Evolutionary conservation across 2,888 invertebrate species (phyloP).

Genomic region (Drosophila mercatorum): DNA sequence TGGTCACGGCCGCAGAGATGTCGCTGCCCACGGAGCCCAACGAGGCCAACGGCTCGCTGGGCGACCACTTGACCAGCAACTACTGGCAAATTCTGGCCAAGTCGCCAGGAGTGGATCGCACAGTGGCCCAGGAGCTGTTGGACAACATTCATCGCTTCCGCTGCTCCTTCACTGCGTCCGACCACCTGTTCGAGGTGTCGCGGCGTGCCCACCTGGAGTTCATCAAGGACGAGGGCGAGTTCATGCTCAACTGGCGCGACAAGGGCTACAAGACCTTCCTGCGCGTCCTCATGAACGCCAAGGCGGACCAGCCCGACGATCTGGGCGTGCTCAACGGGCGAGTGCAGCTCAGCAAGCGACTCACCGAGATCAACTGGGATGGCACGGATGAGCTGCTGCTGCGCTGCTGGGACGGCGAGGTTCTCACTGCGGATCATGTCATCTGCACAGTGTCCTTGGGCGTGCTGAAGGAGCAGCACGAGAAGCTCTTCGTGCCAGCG

Average conservation of each 20-base stretch:
- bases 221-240: conserved; percentile 89
- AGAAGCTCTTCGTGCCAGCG: conserved; percentile 85
- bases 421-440: conserved; percentile 86
- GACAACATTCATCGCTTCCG: conserved; percentile 86
- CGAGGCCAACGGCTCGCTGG: conserved; percentile 78
- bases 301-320: conserved; percentile 41
- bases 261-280: conserved; percentile 89
- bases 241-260: conserved; percentile 90
- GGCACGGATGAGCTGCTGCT: conserved; percentile 44
- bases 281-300: conserved; percentile 86
- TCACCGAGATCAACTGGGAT: conserved; percentile 71
- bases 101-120: conserved; percentile 73
- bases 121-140: conserved; percentile 85
- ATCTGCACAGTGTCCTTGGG: conserved; percentile 87
- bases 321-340: conserved; percentile 79
- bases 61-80: conserved; percentile 76
- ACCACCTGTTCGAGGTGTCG: conserved; percentile 89
- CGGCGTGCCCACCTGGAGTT: conserved; percentile 87
- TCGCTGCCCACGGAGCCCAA: conserved; percentile 31
- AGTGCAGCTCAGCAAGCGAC: conserved; percentile 67
- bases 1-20: conserved; percentile 26
- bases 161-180: conserved; percentile 86
- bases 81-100: conserved; percentile 66
- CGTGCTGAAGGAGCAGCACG: conserved; percentile 85
- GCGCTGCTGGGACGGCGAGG: conserved; percentile 82